Conservation (phyloP, 2,113 vertebrate species). For the Myanophis thanlyinensis region DNA sequence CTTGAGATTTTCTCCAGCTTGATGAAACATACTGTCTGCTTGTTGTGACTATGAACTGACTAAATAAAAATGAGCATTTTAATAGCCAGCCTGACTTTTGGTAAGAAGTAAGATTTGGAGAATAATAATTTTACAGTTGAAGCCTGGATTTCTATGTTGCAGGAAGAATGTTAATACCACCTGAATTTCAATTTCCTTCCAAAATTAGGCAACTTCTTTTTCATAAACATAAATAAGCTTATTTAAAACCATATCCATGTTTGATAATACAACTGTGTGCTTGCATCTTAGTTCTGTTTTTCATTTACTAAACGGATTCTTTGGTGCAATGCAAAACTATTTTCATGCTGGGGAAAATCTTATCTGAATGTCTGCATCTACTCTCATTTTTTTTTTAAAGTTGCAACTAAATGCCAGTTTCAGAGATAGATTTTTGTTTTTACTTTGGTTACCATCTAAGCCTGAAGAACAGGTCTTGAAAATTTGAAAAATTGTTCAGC, state of each 20-base stretch:
- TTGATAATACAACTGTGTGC: not conserved
- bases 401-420: not conserved
- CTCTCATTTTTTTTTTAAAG: not conserved
- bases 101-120: not conserved
- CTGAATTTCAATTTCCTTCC: not conserved
- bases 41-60: not conserved
- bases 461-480: not conserved
- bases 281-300: not conserved
- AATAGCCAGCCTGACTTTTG: not conserved
- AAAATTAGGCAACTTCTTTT: not conserved
- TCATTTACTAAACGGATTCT: not conserved
- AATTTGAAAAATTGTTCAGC: not conserved
- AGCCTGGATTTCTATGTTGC: not conserved
- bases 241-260: not conserved
- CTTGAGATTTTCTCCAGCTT: not conserved
- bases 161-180: not conserved
- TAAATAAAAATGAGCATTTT: not conserved
- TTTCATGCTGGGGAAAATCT: not conserved
- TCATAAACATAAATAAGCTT: not conserved
- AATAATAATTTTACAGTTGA: not conserved
- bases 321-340: not conserved
- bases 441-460: not conserved
- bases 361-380: not conserved
- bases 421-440: not conserved
- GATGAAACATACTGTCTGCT: not conserved